A percentile compares a stretch with the other conserved stretches of the same genome.
phyloP scores from a whole-genome alignment of 2,888 invertebrate genomes.

The Volucella inanis region DNA sequence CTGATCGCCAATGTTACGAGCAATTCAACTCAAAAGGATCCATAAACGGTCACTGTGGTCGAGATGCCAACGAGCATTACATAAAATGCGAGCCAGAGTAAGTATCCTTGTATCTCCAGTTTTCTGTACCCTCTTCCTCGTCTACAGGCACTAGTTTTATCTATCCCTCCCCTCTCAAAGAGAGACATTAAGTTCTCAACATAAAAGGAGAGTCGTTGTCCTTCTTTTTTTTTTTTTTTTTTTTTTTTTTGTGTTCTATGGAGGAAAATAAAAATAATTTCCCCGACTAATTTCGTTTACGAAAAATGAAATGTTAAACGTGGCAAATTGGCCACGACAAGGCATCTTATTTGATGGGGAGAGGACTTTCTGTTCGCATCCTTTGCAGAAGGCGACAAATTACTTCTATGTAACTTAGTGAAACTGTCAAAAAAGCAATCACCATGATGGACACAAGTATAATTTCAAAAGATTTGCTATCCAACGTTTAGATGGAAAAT shows the following conservation, averaged over 20 bases:
- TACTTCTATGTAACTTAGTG: not conserved
- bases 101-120: slow-evolving; percentile 82
- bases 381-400: not conserved
- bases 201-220: slow-evolving; percentile 8
- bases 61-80: slow-evolving; percentile 88
- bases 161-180: slow-evolving; percentile 10
- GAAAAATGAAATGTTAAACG: slow-evolving; percentile 15
- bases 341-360: not conserved
- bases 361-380: slow-evolving; percentile 16
- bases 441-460: slow-evolving; percentile 49
- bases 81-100: slow-evolving; percentile 94
- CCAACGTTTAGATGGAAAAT: slow-evolving; percentile 1
- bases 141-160: slow-evolving; percentile 15
- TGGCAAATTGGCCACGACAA: slow-evolving; percentile 29
- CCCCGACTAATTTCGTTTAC: slow-evolving; percentile 19
- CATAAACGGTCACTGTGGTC: slow-evolving; percentile 97
- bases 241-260: not conserved
- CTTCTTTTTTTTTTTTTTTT: not conserved
- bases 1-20: slow-evolving; percentile 94
- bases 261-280: slow-evolving; percentile 5
- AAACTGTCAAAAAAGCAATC: slow-evolving; percentile 63
- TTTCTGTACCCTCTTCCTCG: not conserved
- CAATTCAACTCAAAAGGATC: slow-evolving; percentile 98
- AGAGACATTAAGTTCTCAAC: slow-evolving; percentile 24
- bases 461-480: slow-evolving; percentile 27